Evolutionary conservation across 2,113 vertebrate genomes (phyloP).

Genomic region (Oxyura jamaicensis): DNA sequence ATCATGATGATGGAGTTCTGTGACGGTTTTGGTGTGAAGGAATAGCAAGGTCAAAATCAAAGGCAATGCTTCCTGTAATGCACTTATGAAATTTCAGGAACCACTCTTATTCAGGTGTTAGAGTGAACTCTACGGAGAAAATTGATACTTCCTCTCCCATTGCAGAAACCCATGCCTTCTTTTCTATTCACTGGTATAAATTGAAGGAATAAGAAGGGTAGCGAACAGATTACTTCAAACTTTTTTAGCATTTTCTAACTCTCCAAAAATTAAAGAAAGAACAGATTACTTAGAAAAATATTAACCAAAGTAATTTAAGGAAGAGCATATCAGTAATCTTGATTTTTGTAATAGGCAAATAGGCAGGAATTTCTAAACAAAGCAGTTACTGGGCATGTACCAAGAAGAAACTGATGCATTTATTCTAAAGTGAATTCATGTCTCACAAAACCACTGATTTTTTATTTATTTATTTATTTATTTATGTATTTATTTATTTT

Average conservation of each 20-base stretch:
- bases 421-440: background rate
- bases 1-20: background rate
- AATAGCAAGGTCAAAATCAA: background rate
- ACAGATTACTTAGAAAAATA: background rate
- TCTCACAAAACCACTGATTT: background rate
- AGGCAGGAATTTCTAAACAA: background rate
- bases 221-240: background rate
- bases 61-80: background rate
- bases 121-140: background rate
- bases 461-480: background rate
- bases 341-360: background rate
- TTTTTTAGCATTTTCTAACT: background rate
- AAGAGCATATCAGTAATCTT: background rate
- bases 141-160: background rate
- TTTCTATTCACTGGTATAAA: background rate
- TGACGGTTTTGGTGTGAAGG: background rate
- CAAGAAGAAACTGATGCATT: background rate
- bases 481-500: background rate
- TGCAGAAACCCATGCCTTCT: background rate
- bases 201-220: background rate
- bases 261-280: background rate
- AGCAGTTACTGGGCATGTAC: background rate
- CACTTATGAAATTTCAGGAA: background rate
- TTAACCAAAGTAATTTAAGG: background rate
- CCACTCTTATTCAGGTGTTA: background rate